A percentile compares a stretch with the other conserved stretches of the same genome.
phyloP scores from a whole-genome alignment of 2,113 vertebrate species.

The Merops nubicus region DNA sequence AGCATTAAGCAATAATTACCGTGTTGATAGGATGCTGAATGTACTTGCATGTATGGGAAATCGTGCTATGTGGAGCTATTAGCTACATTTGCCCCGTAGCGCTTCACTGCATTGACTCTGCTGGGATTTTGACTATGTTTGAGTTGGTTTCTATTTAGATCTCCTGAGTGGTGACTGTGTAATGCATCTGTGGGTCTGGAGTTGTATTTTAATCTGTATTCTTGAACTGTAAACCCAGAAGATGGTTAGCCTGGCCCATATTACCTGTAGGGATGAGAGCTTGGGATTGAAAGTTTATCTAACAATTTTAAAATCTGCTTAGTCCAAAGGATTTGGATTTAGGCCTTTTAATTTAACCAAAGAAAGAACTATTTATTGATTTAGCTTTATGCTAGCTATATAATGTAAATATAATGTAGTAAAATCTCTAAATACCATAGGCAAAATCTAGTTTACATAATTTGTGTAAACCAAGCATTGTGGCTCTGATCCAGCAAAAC shows the following conservation, averaged over 20 bases:
- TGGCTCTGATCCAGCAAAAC: not conserved
- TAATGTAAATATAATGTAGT: not conserved
- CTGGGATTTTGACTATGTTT: constrained; percentile 27
- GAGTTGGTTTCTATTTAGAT: constrained; percentile 24
- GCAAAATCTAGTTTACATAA: constrained; percentile 29
- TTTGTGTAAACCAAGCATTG: not conserved
- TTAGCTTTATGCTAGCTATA: constrained; percentile 1
- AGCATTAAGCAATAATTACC: constrained; percentile 48
- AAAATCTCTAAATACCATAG: constrained; percentile 28
- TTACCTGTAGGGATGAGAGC: not conserved
- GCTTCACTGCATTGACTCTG: constrained; percentile 23
- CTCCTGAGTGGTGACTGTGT: constrained; percentile 1
- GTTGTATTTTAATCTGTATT: not conserved
- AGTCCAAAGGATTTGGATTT: not conserved
- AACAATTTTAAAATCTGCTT: not conserved
- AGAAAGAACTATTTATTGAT: constrained; percentile 16
- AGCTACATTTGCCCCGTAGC: constrained; percentile 43
- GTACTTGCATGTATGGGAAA: constrained; percentile 15
- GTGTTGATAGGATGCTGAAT: constrained; percentile 6
- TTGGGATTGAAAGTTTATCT: not conserved
- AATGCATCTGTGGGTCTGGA: not conserved
- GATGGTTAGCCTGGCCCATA: not conserved
- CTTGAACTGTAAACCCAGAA: not conserved
- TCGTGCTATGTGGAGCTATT: constrained; percentile 26
- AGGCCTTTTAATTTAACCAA: constrained; percentile 35